Evolutionary conservation across 2,113 vertebrate species (phyloP), one percentile per base, ranked within the genome.

Genomic region (Scytalopus superciliaris): DNA sequence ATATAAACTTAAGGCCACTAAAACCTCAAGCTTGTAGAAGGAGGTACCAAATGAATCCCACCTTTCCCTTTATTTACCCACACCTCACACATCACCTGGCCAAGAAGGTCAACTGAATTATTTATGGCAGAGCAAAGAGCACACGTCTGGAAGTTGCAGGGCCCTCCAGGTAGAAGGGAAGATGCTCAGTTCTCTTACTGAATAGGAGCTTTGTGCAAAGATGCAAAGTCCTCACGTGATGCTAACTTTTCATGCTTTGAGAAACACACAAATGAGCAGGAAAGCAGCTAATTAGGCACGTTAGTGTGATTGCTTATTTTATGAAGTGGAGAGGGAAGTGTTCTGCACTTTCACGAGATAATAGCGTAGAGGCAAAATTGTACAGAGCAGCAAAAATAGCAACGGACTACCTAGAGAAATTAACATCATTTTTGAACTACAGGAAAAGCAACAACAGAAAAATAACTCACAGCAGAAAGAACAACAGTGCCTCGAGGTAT

Each of bases 221-320:
- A 80, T 50, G 52, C 52, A 25, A 89, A 94, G 22, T 53, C 70
- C 62, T 91, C 78, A 69, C 0, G 10, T 73, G 92, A 76, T 40
- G 63, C 40, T 69, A 90, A 96, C 90, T 91, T 84, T 82, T 87
- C 67, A 76, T 45, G 90, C 82, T 83, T 57, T 85, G 66, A 96
- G 75, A 33, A 95, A 79, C 67, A 73, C 59, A 68, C 49, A 94
- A 93, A 94, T 30, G 49, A 87, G 70, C 57, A 87, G 86, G 85
- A 95, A 90, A 90, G 52, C 85, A 94, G 96, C 87, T 96, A 93
- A 95, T 95, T 90, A 94, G 70, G 49, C 84, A 91, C 1, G 12
- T 83, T 95, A 79, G 78, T 92, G 57, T 90, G 89, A 94, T 87
- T 93, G 62, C 77, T 91, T 85, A 73, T 91, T 91, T 85, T 89